A percentile compares a stretch with the other conserved stretches of the same genome.
Evolutionary conservation across 2,888 invertebrate species (phyloP).

Genomic region (Lasioglossum vierecki): DNA sequence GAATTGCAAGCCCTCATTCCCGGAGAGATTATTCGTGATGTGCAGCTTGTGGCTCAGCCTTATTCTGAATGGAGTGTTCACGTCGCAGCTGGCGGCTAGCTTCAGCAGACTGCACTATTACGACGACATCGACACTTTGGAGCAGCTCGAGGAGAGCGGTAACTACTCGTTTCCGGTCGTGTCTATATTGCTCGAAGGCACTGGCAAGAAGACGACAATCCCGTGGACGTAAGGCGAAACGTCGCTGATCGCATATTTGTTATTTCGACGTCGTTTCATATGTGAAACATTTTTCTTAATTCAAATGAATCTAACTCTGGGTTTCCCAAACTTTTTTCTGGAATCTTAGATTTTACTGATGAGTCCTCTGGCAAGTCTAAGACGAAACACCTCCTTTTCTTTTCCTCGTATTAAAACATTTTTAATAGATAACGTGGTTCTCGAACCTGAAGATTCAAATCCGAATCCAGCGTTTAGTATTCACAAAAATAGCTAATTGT

Average conservation of each 20-base stretch:
- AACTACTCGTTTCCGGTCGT: not conserved
- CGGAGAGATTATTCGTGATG: slow-evolving; percentile 54
- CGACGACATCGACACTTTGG: slow-evolving; percentile 56
- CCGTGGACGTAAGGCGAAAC: not conserved
- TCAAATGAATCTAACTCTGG: not conserved
- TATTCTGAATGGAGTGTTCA: slow-evolving; percentile 62
- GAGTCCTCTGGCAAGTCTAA: too few species aligned
- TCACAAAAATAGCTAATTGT: too few species aligned
- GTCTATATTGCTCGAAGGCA: not conserved
- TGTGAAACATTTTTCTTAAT: not conserved
- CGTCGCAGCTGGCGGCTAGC: slow-evolving; percentile 61
- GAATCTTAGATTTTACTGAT: too few species aligned
- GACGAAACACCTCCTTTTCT: too few species aligned
- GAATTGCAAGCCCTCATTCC: slow-evolving; percentile 14
- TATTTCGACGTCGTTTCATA: not conserved
- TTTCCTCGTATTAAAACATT: too few species aligned
- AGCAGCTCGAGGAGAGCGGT: slow-evolving; percentile 60
- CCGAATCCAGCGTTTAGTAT: too few species aligned
- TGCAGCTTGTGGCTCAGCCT: slow-evolving; percentile 58
- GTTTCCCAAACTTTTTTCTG: too few species aligned
- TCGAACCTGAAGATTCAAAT: too few species aligned
- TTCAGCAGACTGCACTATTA: slow-evolving; percentile 57
- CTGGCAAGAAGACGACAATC: not conserved
- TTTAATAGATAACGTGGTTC: too few species aligned
- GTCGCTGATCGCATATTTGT: not conserved